Evolutionary conservation across 2,113 vertebrate species (phyloP), one percentile per base, ranked within the genome.

Genomic region (Chrysemys picta): DNA sequence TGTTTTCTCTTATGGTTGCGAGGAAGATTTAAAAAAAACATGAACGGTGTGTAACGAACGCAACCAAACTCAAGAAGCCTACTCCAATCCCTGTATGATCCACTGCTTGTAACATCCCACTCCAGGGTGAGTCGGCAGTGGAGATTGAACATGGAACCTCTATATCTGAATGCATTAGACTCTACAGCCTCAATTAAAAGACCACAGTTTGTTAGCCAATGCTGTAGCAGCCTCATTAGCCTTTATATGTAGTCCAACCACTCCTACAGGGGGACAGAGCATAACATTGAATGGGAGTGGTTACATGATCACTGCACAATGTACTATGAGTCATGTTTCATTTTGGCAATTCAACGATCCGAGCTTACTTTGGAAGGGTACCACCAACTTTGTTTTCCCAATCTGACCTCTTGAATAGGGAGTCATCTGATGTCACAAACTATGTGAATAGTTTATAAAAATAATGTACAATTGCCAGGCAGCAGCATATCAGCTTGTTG

Each of bases 401-500:
- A 19, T 35, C 35, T 69, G 62, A n/a, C 13, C 62, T n/a, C 35
- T 69, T 35, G 21, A n/a, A 65, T 27, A 69, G 47, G 8, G 92
- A 17, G 2, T 50, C 85, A 31, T 56, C 12, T 7, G 85, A 14
- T 5, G 85, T 49, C 45, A 93, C 62, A 79, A 21, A 45, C 8
- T 88, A 91, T 29, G 1, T 54, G 69, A 59, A 87, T 92, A 17
- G 45, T 80, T 21, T 76, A 42, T 82, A n/a, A 50, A 6, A 6
- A 10, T 50, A 29, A 82, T 27, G 54, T 22, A 89, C 19, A 89
- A 24, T 21, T 7, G 5, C 4, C 72, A 5, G 11, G 56, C 56
- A 1, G 9, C 1, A 45, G 5, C 17, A 54, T 54, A 65, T 59
- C 25, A 45, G 53, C 10, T 53, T 65, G 84, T 62, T 2, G 0